phyloP scores from a whole-genome alignment of 37 sponge, comb jelly and placozoan species.

The Oopsacas minuta region DNA sequence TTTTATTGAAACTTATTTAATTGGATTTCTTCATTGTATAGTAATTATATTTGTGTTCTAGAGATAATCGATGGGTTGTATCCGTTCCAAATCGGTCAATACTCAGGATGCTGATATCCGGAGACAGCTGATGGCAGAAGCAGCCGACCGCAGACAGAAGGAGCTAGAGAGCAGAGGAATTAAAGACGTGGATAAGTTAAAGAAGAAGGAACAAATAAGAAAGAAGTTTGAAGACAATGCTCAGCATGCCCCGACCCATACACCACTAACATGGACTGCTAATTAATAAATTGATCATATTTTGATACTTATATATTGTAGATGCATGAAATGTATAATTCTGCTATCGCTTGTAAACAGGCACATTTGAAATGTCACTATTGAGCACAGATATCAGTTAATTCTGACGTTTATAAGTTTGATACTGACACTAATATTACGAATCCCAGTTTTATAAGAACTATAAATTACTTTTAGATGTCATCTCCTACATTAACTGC shows the following conservation, averaged over 20 bases:
- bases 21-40: too few relatives aligned
- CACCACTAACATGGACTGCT: neutral
- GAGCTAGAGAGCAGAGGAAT: neutral
- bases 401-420: too few relatives aligned
- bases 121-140: neutral
- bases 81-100: neutral
- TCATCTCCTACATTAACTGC: neutral
- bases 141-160: neutral
- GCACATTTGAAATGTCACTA: too few relatives aligned
- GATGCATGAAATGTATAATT: too few relatives aligned
- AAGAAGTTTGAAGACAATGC: neutral
- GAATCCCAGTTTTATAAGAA: too few relatives aligned
- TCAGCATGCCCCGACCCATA: neutral
- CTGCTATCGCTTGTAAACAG: too few relatives aligned
- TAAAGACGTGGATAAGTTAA: slow-evolving; percentile 10
- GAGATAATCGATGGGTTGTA: slow-evolving; percentile 12
- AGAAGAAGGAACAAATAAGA: slow-evolving; percentile 7
- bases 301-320: too few relatives aligned
- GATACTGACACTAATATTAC: too few relatives aligned
- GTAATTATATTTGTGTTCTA: too few relatives aligned
- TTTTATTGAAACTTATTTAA: too few relatives aligned
- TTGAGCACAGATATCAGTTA: too few relatives aligned
- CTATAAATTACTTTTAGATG: neutral
- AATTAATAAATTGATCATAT: neutral
- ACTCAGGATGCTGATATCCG: neutral